Evolutionary conservation across 1,140 invertebrate species (phyloP).

Genomic region (Reticulitermes speratus): DNA sequence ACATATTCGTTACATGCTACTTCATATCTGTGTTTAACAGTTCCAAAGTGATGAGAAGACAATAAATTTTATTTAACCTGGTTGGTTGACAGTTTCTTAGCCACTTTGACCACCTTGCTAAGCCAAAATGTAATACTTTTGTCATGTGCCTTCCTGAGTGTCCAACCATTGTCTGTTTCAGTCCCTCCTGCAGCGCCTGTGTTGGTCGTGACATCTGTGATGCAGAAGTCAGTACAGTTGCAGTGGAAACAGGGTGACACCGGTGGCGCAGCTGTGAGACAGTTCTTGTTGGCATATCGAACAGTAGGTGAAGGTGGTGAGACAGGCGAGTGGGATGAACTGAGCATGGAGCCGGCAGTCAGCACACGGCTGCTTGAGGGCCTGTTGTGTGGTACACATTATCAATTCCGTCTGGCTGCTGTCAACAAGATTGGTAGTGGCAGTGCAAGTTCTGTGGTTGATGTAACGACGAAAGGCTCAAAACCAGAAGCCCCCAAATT

Average conservation of each 20-base stretch:
- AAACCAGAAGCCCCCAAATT: constrained; percentile 52
- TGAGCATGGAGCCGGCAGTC: constrained; percentile 47
- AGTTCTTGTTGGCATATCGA: constrained; percentile 57
- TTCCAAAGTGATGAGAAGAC: too few species aligned
- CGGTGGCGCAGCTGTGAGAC: constrained; percentile 54
- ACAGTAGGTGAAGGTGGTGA: constrained; percentile 43
- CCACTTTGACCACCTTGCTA: too few species aligned
- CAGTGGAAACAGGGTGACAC: constrained; percentile 57
- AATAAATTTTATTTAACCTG: too few species aligned
- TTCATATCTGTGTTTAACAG: too few species aligned
- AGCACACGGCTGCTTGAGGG: constrained; percentile 54
- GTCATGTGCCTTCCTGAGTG: neutral
- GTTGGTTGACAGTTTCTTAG: too few species aligned
- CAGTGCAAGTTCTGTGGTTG: constrained; percentile 52
- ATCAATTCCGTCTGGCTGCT: constrained; percentile 53
- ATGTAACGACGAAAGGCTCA: constrained; percentile 59
- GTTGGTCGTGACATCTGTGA: constrained; percentile 50
- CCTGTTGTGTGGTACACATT: constrained; percentile 59
- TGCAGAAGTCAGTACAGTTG: constrained; percentile 50
- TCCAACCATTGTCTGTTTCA: constrained; percentile 41
- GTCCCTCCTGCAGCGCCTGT: constrained; percentile 53
- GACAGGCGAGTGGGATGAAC: constrained; percentile 59
- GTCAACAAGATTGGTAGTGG: constrained; percentile 59
- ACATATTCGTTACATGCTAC: too few species aligned
- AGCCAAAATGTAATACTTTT: too few species aligned